phyloP scores from a whole-genome alignment of 2,888 invertebrate genomes.

The Lithodes maja region DNA sequence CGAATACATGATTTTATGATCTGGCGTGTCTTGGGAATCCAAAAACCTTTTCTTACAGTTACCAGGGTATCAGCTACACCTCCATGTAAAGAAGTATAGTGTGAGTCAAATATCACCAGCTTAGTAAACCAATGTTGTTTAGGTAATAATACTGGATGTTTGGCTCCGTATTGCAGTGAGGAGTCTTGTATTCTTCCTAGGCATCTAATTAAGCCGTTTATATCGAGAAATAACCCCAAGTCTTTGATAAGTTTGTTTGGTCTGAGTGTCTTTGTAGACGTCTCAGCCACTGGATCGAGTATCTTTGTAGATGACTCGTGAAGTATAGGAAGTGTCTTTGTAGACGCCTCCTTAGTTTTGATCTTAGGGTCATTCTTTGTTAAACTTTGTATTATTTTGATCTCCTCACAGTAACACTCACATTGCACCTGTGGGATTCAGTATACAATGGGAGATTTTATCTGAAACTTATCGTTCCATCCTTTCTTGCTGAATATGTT shows the following conservation, averaged over 20 bases:
- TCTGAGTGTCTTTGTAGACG: conserved; percentile 20
- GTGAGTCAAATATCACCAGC: neutral
- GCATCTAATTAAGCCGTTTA: neutral
- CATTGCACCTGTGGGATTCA: neutral
- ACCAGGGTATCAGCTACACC: neutral
- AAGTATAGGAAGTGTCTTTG: neutral
- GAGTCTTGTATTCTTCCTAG: neutral
- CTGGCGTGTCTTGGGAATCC: neutral
- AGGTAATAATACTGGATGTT: neutral
- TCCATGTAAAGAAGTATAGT: neutral
- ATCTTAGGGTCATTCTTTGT: neutral
- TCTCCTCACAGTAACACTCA: neutral
- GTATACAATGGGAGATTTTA: neutral
- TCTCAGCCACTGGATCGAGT: neutral
- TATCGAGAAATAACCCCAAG: neutral
- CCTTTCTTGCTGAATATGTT: conserved; percentile 5
- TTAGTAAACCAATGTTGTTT: conserved; percentile 2
- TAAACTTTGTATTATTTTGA: neutral
- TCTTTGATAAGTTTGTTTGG: conserved; percentile 6
- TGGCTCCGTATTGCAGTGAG: neutral
- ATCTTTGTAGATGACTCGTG: no score
- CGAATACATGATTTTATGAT: neutral
- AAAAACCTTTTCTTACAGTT: neutral
- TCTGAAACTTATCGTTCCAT: neutral
- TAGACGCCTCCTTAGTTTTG: neutral